Evolutionary conservation across 2,113 vertebrate species (phyloP), one percentile per base, ranked within the genome.

Genomic region (Vimba vimba): DNA sequence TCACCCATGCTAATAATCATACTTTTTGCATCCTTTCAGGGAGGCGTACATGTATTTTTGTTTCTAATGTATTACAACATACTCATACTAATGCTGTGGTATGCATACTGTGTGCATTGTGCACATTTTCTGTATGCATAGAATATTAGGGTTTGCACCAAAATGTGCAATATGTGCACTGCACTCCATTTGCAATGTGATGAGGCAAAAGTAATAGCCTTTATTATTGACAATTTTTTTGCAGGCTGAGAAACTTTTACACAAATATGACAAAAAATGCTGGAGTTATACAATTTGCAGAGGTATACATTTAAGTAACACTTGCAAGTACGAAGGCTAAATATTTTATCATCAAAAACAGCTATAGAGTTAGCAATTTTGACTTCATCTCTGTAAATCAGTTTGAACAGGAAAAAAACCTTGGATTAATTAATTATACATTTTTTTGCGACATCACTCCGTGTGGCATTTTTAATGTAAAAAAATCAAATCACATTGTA

Each of bases 1-100:
- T 90, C 88, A 92, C 89, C 90, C 89, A 85, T 88, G 88, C 91
- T 93, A 83, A 87, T 89, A 93, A 93, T 92, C 74, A 57, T 91
- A 90, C 91, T 89, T 93, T 92, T 91, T 91, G 91, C 92, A 82
- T 93, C 92, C 89, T 90, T 89, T 71, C 36, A 71, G 36, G 10
- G 4, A 21, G 11, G 19, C 19, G 90, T 88, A 84, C 30, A 36
- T 78, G 9, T 33, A 57, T 71, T 25, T 69, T 25, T 36, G 8
- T 33, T 50, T 55, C 52, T 55, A 21, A 55, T 79, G 19, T 60
- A 13, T 33, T 15, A 30, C 50, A 52, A 77, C 74, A 69, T 33
- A 17, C 30, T 69, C 3, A 36, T 50, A 6, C 50, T 17, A 55
- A 55, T 21, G 5, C 52, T 55, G 52, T 0, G 5, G 17, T 13